Conservation (phyloP, 30 jellyfish, hydroid and myxozoan species). For the Pelagia noctiluca region DNA sequence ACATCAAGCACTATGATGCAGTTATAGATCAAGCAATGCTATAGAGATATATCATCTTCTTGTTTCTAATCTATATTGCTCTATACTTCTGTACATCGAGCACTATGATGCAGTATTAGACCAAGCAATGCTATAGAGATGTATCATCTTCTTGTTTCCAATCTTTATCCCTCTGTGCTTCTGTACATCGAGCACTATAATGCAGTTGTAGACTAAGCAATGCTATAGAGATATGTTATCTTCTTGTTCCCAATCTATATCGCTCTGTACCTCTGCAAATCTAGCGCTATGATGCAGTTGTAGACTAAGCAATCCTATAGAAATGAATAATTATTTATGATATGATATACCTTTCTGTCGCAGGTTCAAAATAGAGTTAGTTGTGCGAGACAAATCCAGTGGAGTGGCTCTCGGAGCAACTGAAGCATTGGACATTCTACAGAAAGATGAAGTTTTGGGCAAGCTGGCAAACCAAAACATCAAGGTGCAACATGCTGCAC, state of each 20-base stretch:
- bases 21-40: too few relatives aligned
- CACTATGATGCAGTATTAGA: too few relatives aligned
- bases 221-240: background rate
- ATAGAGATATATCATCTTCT: too few relatives aligned
- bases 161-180: too few relatives aligned
- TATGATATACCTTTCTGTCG: background rate
- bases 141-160: too few relatives aligned
- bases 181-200: too few relatives aligned
- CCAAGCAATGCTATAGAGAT: too few relatives aligned
- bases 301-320: background rate
- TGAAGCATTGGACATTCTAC: background rate
- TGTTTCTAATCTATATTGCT: too few relatives aligned
- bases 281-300: background rate
- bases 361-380: background rate
- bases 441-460: background rate
- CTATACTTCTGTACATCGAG: too few relatives aligned
- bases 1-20: too few relatives aligned
- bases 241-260: background rate
- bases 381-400: background rate
- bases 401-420: conserved; percentile 8
- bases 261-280: background rate
- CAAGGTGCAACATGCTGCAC: background rate
- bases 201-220: too few relatives aligned
- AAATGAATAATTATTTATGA: background rate
- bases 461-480: background rate